A percentile compares a stretch with the other conserved stretches of the same genome.
Conservation (phyloP, 2,113 vertebrate species). For the Nyctibius bracteatus region DNA sequence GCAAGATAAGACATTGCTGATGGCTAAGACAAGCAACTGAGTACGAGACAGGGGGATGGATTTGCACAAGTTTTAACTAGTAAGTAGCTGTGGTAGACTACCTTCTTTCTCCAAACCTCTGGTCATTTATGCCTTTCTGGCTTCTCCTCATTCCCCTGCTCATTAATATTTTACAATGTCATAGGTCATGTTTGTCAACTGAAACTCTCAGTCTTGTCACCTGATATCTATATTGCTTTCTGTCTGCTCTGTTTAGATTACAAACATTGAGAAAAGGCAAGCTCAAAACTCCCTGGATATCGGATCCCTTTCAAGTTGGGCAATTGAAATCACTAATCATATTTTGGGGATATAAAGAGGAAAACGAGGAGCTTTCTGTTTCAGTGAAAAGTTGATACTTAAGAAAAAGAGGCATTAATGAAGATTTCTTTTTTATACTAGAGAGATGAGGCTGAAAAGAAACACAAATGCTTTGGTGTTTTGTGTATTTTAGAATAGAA, state of each 20-base stretch:
- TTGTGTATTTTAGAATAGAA: neutral
- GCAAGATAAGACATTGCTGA: neutral
- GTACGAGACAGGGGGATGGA: neutral
- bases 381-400: neutral
- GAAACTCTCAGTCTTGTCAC: neutral
- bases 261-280: neutral
- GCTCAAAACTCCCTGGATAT: neutral
- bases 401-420: neutral
- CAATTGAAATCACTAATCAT: neutral
- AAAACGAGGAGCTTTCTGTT: neutral
- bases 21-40: neutral
- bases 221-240: neutral
- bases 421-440: neutral
- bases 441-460: neutral
- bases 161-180: neutral
- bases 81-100: neutral
- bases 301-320: neutral
- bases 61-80: neutral
- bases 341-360: neutral
- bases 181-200: neutral
- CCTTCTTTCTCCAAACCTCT: neutral
- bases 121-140: neutral
- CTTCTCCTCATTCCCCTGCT: neutral
- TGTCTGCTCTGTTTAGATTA: neutral
- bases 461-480: neutral